Percentiles rank a stretch among this genome's conserved stretches.
phyloP scores from a whole-genome alignment of 2,888 invertebrate species.

The Cantharis rufa region DNA sequence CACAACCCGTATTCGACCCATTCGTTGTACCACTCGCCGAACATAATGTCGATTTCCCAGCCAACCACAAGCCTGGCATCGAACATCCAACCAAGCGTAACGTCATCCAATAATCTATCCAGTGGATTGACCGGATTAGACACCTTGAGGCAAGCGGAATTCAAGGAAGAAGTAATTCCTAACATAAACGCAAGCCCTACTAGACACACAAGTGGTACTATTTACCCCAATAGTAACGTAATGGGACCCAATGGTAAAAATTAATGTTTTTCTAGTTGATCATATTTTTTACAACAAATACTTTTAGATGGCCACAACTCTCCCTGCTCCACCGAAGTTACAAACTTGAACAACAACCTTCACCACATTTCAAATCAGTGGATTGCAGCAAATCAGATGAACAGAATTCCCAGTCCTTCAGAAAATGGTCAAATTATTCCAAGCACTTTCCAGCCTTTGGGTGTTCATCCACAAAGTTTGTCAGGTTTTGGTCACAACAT shows the following conservation, averaged over 20 bases:
- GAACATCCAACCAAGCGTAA: slow-evolving; percentile 40
- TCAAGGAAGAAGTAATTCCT: slow-evolving; percentile 30
- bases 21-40: slow-evolving; percentile 51
- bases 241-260: slow-evolving; percentile 42
- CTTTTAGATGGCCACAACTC: slow-evolving; percentile 42
- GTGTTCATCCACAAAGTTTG: slow-evolving; percentile 29
- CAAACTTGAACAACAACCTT: slow-evolving; percentile 52
- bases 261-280: slow-evolving; percentile 43
- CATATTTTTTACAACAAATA: slow-evolving; percentile 37
- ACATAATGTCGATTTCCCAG: slow-evolving; percentile 57
- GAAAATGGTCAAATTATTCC: slow-evolving; percentile 29
- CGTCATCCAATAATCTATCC: slow-evolving; percentile 2
- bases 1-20: slow-evolving; percentile 49
- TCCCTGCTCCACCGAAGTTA: slow-evolving; percentile 53
- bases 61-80: slow-evolving; percentile 39
- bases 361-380: slow-evolving; percentile 59
- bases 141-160: slow-evolving; percentile 16
- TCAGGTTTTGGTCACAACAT: slow-evolving; percentile 35
- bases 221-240: slow-evolving; percentile 50
- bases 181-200: slow-evolving; percentile 33
- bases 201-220: slow-evolving; percentile 12
- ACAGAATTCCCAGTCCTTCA: slow-evolving; percentile 61
- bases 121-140: slow-evolving; percentile 10
- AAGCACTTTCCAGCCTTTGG: slow-evolving; percentile 26
- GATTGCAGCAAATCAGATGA: slow-evolving; percentile 60